Evolutionary conservation across 2,797 vertebrate genomes (phyloP).

Genomic region (Notolepis coatsorum): DNA sequence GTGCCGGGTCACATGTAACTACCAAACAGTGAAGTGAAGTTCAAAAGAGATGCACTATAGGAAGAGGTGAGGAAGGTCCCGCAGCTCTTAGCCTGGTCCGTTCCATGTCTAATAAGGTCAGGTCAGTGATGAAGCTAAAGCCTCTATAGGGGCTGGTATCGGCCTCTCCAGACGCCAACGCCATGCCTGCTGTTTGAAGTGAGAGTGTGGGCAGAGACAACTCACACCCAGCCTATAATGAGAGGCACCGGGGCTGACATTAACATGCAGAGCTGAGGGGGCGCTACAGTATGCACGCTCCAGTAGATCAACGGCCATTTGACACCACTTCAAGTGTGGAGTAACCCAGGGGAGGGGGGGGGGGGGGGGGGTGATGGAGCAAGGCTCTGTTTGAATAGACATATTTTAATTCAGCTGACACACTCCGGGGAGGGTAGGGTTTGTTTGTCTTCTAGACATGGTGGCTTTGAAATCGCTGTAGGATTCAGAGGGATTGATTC

Average conservation of each 20-base stretch:
- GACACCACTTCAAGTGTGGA: constrained; percentile 55
- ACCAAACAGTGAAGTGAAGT: too few relatives aligned
- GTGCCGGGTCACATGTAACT: too few relatives aligned
- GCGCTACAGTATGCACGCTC: constrained; percentile 24
- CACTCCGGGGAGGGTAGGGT: neutral
- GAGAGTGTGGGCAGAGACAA: constrained; percentile 29
- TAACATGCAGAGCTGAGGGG: constrained; percentile 53
- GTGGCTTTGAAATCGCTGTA: neutral
- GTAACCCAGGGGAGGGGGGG: constrained; percentile 26
- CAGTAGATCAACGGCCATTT: constrained; percentile 59
- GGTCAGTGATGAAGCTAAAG: neutral
- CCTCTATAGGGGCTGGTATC: neutral
- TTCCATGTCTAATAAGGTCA: constrained; percentile 17
- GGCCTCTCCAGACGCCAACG: constrained; percentile 8
- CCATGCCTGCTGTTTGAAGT: constrained; percentile 22
- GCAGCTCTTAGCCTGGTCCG: constrained; percentile 1
- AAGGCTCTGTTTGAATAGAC: constrained; percentile 33
- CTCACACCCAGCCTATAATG: constrained; percentile 55
- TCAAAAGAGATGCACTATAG: too few relatives aligned
- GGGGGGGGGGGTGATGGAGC: too few relatives aligned
- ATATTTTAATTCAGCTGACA: constrained; percentile 15
- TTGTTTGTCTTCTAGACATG: neutral
- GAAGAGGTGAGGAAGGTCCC: neutral
- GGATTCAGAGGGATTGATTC: constrained; percentile 3
- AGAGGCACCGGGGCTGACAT: constrained; percentile 55